Evolutionary conservation across 2,113 vertebrate genomes (phyloP).

Genomic region (Pristiophorus japonicus): DNA sequence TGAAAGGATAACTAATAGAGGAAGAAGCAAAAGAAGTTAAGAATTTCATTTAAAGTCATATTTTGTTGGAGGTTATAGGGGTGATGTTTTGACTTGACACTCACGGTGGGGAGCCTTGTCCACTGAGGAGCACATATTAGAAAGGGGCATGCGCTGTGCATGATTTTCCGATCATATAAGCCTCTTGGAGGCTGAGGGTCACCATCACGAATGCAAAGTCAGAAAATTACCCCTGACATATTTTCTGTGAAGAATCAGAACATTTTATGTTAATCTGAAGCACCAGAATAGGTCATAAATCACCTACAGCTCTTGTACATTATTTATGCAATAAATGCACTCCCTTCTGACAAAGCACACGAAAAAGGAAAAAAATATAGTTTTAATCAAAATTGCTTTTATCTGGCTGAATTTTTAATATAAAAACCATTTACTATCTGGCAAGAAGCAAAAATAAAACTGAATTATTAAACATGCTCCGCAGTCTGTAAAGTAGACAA

Average conservation of each 20-base stretch:
- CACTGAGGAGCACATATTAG: not conserved
- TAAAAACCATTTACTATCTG: not conserved
- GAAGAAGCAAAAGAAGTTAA: not conserved
- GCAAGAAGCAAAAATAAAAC: not conserved
- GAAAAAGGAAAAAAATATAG: not conserved
- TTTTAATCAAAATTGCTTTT: constrained; percentile 2
- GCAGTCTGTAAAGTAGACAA: not conserved
- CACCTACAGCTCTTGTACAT: not conserved
- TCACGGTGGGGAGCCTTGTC: not conserved
- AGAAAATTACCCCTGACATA: not conserved
- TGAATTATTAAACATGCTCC: not conserved
- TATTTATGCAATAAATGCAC: not conserved
- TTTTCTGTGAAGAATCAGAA: not conserved
- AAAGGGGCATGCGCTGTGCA: not conserved
- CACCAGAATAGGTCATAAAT: constrained; percentile 1
- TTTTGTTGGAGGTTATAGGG: not conserved
- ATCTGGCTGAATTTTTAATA: not conserved
- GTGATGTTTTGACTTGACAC: not conserved
- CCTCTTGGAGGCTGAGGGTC: not conserved
- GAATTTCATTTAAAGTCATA: not conserved
- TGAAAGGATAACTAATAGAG: not conserved
- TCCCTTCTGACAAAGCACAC: not conserved
- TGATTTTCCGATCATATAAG: not conserved
- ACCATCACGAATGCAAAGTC: not conserved
- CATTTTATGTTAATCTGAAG: not conserved